These are phyloP conservation scores for Nymphalis io DNA, from an alignment of 1,140 invertebrate genomes.

Conservation along the genomic window DNA sequence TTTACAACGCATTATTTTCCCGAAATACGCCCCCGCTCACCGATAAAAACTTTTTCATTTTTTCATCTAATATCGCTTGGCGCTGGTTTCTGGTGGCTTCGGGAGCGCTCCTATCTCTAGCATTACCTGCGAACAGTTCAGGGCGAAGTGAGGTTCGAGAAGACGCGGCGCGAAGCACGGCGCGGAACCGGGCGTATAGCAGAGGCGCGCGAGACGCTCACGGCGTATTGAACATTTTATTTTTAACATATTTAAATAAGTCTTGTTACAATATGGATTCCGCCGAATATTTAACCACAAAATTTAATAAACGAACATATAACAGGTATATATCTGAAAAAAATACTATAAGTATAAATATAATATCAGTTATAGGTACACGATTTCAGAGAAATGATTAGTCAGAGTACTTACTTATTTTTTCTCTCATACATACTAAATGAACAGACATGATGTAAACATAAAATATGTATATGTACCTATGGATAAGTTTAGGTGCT, in stretches of 20 bases:
- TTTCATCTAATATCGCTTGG: constrained; percentile 93
- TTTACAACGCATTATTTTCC: constrained; percentile 69
- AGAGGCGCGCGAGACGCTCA: constrained; percentile 47
- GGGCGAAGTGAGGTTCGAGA: constrained; percentile 45
- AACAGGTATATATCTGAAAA: constrained; percentile 32
- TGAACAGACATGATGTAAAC: constrained; percentile 63
- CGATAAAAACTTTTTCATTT: constrained; percentile 97
- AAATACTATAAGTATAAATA: constrained; percentile 25
- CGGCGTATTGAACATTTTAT: constrained; percentile 19
- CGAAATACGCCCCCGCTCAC: constrained; percentile 84
- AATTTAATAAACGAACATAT: constrained; percentile 11
- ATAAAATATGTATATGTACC: constrained; percentile 54
- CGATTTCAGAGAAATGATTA: constrained; percentile 15
- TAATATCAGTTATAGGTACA: constrained; percentile 17
- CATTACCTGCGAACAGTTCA: constrained; percentile 72
- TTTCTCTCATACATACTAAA: constrained; percentile 46
- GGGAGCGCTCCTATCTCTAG: constrained; percentile 82
- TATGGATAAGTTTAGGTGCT: constrained; percentile 72
- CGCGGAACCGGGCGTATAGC: constrained; percentile 61
- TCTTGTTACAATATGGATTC: background rate
- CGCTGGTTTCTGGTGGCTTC: constrained; percentile 85
- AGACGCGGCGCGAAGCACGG: constrained; percentile 30
- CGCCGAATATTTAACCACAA: background rate
- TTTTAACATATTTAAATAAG: background rate
- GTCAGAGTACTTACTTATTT: constrained; percentile 41